Evolutionary conservation across 2,888 invertebrate species (phyloP).

Genomic region (Helobdella robusta): DNA sequence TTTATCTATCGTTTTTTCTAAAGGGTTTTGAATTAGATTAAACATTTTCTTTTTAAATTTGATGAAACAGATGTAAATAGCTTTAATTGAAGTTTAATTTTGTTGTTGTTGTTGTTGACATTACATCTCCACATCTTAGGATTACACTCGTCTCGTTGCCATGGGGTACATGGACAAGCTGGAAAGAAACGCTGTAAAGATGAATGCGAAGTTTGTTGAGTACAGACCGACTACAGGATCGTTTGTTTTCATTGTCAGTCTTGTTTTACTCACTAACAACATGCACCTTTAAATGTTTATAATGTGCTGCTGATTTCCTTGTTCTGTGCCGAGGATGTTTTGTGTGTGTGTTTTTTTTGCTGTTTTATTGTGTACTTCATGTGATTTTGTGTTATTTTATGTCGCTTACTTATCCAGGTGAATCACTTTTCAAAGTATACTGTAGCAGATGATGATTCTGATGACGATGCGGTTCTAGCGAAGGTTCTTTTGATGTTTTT

Average conservation of each 20-base stretch:
- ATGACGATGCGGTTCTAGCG: slow-evolving; percentile 53
- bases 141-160: slow-evolving; percentile 59
- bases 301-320: no score
- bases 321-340: no score
- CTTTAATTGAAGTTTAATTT: neutral
- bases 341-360: no score
- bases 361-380: no score
- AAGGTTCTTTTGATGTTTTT: neutral
- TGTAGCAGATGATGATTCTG: slow-evolving; percentile 81
- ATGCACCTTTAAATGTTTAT: no score
- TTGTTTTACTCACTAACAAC: no score
- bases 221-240: slow-evolving; percentile 89
- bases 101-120: neutral
- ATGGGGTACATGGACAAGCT: slow-evolving; percentile 79
- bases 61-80: neutral
- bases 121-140: slow-evolving; percentile 4
- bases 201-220: slow-evolving; percentile 82
- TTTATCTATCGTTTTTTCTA: no score
- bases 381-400: no score
- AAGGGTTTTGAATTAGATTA: no score
- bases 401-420: slow-evolving; percentile 54
- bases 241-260: slow-evolving; percentile 79
- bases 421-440: slow-evolving; percentile 92
- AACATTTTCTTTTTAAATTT: neutral
- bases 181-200: slow-evolving; percentile 70